A percentile compares a stretch with the other conserved stretches of the same genome.
Conservation (phyloP, 2,888 invertebrate genomes). For the Oligia latruncula region DNA sequence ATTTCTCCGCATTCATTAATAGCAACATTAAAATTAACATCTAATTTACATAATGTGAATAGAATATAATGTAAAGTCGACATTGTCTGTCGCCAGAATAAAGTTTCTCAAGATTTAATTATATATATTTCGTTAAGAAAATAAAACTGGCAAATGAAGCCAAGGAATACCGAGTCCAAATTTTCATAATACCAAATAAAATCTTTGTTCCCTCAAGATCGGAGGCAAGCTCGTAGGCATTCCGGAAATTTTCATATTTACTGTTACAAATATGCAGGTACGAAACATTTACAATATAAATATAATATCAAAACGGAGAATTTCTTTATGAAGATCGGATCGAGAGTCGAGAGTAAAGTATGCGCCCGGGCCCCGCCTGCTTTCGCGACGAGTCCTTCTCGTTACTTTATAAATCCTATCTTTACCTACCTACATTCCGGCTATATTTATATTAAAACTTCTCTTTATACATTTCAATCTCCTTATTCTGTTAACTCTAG, state of each 20-base stretch:
- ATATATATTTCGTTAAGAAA: slow-evolving; percentile 37
- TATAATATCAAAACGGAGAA: slow-evolving; percentile 91
- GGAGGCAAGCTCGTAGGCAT: slow-evolving; percentile 85
- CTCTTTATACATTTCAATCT: slow-evolving; percentile 14
- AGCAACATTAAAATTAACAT: slow-evolving; percentile 37
- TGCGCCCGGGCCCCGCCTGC: slow-evolving; percentile 76
- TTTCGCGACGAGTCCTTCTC: slow-evolving; percentile 76
- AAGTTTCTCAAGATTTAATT: slow-evolving; percentile 16
- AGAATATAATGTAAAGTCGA: background rate
- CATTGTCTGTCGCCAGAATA: slow-evolving; percentile 6
- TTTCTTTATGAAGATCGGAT: slow-evolving; percentile 90
- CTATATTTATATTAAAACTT: slow-evolving; percentile 48
- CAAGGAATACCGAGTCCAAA: slow-evolving; percentile 72
- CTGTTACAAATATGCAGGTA: slow-evolving; percentile 91
- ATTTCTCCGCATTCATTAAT: slow-evolving; percentile 28
- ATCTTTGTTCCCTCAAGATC: slow-evolving; percentile 86
- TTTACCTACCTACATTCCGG: slow-evolving; percentile 60
- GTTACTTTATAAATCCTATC: slow-evolving; percentile 80
- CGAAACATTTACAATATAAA: slow-evolving; percentile 89
- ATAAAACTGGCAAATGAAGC: slow-evolving; percentile 66
- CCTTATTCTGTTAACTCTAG: background rate
- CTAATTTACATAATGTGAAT: slow-evolving; percentile 24
- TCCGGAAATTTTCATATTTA: slow-evolving; percentile 90
- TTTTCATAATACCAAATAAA: slow-evolving; percentile 84
- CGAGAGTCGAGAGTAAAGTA: slow-evolving; percentile 87